Percentiles rank a stretch among this genome's conserved stretches.
Conservation (phyloP, 2,113 vertebrate genomes). For the Galemys pyrenaicus region DNA sequence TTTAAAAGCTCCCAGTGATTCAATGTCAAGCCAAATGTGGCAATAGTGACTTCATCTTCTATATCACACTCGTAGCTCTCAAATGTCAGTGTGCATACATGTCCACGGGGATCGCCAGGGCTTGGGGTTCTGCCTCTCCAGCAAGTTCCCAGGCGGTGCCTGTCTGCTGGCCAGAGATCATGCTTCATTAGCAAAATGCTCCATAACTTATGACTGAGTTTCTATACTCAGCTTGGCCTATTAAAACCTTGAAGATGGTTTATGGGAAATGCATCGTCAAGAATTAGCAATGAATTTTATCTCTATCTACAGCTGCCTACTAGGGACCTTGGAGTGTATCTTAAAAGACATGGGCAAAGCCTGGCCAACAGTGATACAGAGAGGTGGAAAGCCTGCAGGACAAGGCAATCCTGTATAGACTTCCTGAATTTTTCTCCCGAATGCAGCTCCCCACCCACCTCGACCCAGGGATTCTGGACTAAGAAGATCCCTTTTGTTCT, state of each 20-base stretch:
- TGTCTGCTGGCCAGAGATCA: not conserved
- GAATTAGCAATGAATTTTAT: not conserved
- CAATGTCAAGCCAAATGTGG: not conserved
- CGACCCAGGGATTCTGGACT: too few relatives aligned
- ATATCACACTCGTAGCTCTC: accelerated
- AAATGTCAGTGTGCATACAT: not conserved
- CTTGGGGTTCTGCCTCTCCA: not conserved
- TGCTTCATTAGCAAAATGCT: not conserved
- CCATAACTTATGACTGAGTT: not conserved
- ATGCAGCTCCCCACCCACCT: accelerated
- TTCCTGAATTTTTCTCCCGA: accelerated
- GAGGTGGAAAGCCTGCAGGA: not conserved
- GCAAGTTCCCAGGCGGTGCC: not conserved
- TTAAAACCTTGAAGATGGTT: not conserved
- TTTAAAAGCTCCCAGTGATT: not conserved
- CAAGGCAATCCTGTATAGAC: accelerated
- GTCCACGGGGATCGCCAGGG: not conserved
- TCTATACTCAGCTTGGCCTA: not conserved
- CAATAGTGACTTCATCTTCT: not conserved
- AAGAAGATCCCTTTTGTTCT: not conserved
- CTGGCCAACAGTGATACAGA: accelerated
- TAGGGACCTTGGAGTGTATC: not conserved
- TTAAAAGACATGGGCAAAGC: not conserved
- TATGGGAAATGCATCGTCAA: not conserved
- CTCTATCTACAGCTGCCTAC: not conserved